Percentiles rank a stretch among this genome's conserved stretches.
phyloP scores from a whole-genome alignment of 2,797 vertebrate species.

The Poeciliopsis gracilis region DNA sequence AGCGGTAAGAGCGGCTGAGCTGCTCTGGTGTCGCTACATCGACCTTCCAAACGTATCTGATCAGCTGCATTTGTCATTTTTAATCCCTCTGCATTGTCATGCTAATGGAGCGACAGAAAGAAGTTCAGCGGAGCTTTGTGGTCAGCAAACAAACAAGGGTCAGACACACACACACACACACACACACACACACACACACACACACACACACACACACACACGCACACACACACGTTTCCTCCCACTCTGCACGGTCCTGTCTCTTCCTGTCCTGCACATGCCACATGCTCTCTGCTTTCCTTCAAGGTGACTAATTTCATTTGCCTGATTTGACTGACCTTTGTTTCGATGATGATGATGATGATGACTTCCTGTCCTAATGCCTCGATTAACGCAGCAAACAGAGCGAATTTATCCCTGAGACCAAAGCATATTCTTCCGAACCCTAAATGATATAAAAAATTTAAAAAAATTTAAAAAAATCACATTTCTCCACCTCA shows the following conservation, averaged over 20 bases:
- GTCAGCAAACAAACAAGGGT: slow-evolving; percentile 42
- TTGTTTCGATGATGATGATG: slow-evolving; percentile 90
- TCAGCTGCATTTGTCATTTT: slow-evolving; percentile 34
- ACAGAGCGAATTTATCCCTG: slow-evolving; percentile 69
- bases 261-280: slow-evolving; percentile 28
- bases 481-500: too few species aligned
- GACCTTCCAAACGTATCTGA: slow-evolving; percentile 25
- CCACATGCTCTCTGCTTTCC: slow-evolving; percentile 72
- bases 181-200: too few species aligned
- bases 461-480: too few species aligned
- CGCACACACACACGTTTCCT: slow-evolving; percentile 27
- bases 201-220: slow-evolving; percentile 19
- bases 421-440: background rate
- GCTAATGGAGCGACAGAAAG: slow-evolving; percentile 48
- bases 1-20: slow-evolving; percentile 16
- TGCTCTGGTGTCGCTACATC: slow-evolving; percentile 7
- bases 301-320: slow-evolving; percentile 93
- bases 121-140: slow-evolving; percentile 38
- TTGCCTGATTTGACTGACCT: slow-evolving; percentile 92
- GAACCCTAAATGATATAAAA: background rate
- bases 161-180: slow-evolving; percentile 21
- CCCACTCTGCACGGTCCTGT: slow-evolving; percentile 9
- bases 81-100: slow-evolving; percentile 45
- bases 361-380: slow-evolving; percentile 96
- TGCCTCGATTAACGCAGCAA: slow-evolving; percentile 80